Base-by-base conservation (phyloP, 2,888 invertebrate species). In the Bombylius discolor region DNA sequence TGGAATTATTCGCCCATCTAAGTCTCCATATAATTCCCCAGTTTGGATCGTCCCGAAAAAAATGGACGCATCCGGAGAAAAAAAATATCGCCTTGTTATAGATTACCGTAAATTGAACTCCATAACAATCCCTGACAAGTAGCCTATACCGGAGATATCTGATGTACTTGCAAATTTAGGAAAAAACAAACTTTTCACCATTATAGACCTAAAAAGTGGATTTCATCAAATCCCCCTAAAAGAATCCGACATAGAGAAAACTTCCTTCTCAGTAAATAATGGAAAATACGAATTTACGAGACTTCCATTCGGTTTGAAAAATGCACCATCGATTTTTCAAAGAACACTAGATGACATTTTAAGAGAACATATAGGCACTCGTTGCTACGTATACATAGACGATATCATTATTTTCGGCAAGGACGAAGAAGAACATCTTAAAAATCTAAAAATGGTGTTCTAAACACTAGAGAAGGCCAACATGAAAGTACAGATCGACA, bases 401-500 rank as follows among this genome's bases (percentile, higher is more conserved):
- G 58, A 58, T 42, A 55, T 56, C 12, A 50, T 56, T 5, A 58
- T 58, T 6, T 58, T 58, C 33, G 52, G 56, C 31, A 50, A 52
- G 45, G 36, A 33, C 47, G 56, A 59, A 23, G 14, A 55, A 12
- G 56, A 54, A 47, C 54, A 59, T 12, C 31, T 59, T 6, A 32
- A 59, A 36, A 56, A 55, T 42, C 9, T 57, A 9, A 46, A 56
- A 47, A 23, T 49, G 12, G 32, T 54, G 3, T 55, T 57, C 39
- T 6, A 51, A 47, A 53, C 56, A 12, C 34, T 58, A 6, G 51
- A 58, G 52, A 12, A n/a, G 4, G 58, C 58, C 31, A 58, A 56
- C 23, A 44, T 58, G 13, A 56, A 58, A 46, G 45, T 56, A 4
- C 56, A 66, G 53, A 39, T 65, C 0, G 63, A 65, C 46, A 65